These are phyloP conservation scores for Rhagologus leucostigma DNA, from an alignment of 2,113 vertebrate genomes.

Conservation along the genomic window DNA sequence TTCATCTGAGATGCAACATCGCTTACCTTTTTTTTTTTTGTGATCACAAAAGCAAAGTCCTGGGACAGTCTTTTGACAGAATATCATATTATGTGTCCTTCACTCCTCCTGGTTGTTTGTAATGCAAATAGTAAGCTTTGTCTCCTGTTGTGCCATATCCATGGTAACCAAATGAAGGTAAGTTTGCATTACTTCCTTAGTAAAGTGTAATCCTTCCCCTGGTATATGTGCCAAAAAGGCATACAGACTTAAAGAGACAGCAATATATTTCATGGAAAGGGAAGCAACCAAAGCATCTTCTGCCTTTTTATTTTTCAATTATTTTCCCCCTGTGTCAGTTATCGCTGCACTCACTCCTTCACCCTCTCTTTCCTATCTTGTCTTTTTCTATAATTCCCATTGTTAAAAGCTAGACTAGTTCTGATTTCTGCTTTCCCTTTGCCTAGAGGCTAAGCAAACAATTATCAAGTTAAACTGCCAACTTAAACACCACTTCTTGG, in stretches of 20 bases:
- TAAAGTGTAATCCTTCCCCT: constrained; percentile 38
- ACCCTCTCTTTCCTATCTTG: neutral
- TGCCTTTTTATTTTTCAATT: neutral
- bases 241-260: constrained; percentile 46
- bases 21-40: neutral
- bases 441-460: neutral
- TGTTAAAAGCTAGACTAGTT: neutral
- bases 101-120: constrained; percentile 67
- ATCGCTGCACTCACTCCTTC: neutral
- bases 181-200: constrained; percentile 69
- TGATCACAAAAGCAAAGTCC: constrained; percentile 18
- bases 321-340: neutral
- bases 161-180: constrained; percentile 74
- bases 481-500: constrained; percentile 24
- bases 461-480: neutral
- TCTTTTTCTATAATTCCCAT: neutral
- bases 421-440: neutral
- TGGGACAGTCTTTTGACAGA: constrained; percentile 33
- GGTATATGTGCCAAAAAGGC: constrained; percentile 28
- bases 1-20: neutral
- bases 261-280: neutral
- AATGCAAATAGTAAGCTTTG: constrained; percentile 74
- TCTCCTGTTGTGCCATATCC: constrained; percentile 60
- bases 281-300: neutral
- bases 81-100: constrained; percentile 61